Base-by-base conservation (phyloP, 2,888 invertebrate genomes). In the Campoplex nolae region DNA sequence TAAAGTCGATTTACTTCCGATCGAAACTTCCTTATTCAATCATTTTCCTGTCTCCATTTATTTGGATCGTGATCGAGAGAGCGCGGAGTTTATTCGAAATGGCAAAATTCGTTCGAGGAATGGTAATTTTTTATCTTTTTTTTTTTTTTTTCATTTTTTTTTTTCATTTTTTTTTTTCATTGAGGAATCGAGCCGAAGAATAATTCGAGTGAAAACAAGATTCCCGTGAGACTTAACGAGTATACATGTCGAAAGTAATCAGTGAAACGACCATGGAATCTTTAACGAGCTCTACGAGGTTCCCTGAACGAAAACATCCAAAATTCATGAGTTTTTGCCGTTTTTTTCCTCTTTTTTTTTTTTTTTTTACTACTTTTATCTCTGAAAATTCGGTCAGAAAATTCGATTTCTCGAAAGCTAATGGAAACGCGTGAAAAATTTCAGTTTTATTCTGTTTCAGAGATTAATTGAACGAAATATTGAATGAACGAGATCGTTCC, bases 241-340 rank as follows among this genome's bases (percentile, higher is more conserved):
- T 28, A 16, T 62, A 32, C 6, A 62, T 32, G 38, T 6, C 32
- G 62, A 62, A 62, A 32, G 62, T 62, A 62, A 32, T 62, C 62
- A 62, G 16, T 62, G 32, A 32, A 62, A 62, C 32, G 62, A 62
- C 62, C 62, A 32, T 62, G 62, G 62, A 62, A 62, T 62, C 32
- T 32, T 62, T 13, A 62, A 62, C 28, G 7, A 62, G 16, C 62
- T 16, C 16, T 32, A 16, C 7, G 32, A 62, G 32, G 0, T 62
- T 32, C 62, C 62, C 62, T 32, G 32, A 16, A 32, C 62, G 6
- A 62, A 62, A 62, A 6, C 62, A 32, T 62, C 62, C 16, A 62
- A 62, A 62, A 62, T 62, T 62, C 32, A 62, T 62, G 62, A 58
- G 3, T 58, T 58, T 32, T 58, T 11, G 28, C 28, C 32, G 32